Conservation (phyloP, 2,113 vertebrate genomes). For the Corythaixoides concolor region DNA sequence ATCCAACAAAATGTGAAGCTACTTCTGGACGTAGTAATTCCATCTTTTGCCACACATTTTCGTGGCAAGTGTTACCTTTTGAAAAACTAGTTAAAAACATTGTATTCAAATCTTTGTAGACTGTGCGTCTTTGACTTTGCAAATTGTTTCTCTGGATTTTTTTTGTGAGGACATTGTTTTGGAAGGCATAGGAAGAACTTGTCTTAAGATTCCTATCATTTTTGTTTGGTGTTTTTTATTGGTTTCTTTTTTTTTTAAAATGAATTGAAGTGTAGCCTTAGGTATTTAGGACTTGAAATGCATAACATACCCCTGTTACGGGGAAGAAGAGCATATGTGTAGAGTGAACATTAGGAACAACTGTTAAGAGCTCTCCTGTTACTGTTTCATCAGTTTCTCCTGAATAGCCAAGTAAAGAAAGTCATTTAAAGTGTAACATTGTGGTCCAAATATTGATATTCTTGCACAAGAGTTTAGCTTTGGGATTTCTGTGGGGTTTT, state of each 20-base stretch:
- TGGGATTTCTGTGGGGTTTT: neutral
- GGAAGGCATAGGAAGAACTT: neutral
- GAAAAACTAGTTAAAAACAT: neutral
- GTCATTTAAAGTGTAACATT: neutral
- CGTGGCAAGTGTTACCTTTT: neutral
- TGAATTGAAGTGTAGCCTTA: neutral
- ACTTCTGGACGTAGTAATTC: neutral
- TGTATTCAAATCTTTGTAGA: neutral
- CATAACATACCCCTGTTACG: neutral
- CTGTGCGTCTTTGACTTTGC: neutral
- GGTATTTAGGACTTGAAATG: neutral
- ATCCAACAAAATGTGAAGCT: conserved; percentile 13
- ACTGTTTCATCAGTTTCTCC: neutral
- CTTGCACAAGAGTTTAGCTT: neutral
- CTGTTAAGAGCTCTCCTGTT: neutral
- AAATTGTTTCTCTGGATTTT: neutral
- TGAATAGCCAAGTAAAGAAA: neutral
- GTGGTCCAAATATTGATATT: neutral
- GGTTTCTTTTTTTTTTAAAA: neutral
- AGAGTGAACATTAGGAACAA: neutral
- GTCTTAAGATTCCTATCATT: accelerated
- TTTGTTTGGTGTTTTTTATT: neutral
- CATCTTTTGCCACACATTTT: neutral
- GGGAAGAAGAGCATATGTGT: neutral
- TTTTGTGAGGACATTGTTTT: neutral